Conservation (phyloP, 2,113 vertebrate genomes). For the Nycticebus coucang region DNA sequence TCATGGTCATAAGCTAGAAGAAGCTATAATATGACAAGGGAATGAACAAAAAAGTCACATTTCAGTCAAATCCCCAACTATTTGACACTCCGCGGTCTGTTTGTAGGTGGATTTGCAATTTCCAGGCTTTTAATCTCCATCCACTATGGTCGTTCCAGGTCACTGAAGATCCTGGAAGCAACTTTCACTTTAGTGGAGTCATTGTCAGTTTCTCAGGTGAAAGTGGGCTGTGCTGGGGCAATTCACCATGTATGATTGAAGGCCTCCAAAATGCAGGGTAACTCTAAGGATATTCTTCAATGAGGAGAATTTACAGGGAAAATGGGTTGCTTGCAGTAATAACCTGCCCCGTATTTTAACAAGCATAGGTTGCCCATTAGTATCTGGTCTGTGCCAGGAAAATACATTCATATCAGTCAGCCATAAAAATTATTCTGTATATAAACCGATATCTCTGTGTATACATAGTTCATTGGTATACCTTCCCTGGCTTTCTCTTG, state of each 20-base stretch:
- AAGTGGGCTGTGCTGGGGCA: background rate
- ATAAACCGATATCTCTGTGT: background rate
- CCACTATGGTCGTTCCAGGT: background rate
- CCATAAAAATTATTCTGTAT: background rate
- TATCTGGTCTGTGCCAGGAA: background rate
- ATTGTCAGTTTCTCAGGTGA: background rate
- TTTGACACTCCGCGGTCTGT: background rate
- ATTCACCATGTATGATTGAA: background rate
- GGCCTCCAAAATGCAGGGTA: background rate
- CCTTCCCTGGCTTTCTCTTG: background rate
- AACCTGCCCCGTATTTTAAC: background rate
- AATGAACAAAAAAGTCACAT: background rate
- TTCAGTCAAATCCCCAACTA: background rate
- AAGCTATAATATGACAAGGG: background rate
- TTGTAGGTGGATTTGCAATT: background rate
- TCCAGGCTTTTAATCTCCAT: background rate
- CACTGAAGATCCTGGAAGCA: background rate
- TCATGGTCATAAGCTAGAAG: background rate
- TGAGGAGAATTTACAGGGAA: background rate
- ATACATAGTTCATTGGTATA: background rate
- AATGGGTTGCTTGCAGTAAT: background rate
- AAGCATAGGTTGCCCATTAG: background rate
- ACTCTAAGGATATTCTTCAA: background rate
- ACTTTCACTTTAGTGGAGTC: background rate
- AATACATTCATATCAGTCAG: background rate